Evolutionary conservation across 35 echinoderm and acorn worm species (phyloP).

Genomic region (Stichopus chloronotus): DNA sequence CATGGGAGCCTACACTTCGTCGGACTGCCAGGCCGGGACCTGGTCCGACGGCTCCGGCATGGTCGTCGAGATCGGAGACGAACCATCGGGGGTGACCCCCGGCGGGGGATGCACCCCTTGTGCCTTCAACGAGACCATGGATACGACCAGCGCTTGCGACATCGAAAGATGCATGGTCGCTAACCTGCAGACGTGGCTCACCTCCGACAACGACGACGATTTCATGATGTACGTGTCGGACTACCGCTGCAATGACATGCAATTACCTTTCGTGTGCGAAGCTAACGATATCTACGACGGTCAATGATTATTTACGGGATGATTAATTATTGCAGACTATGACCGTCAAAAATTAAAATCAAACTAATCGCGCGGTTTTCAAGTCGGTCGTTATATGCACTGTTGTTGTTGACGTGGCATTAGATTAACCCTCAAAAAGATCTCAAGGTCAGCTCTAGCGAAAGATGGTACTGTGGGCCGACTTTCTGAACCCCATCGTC

Average conservation of each 20-base stretch:
- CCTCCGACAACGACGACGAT: background rate
- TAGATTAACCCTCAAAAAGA: background rate
- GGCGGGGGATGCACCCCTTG: background rate
- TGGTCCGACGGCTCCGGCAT: background rate
- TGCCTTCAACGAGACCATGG: background rate
- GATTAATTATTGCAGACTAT: background rate
- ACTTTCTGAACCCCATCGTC: background rate
- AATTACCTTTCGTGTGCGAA: constrained; percentile 30
- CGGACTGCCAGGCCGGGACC: background rate
- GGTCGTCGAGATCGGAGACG: background rate
- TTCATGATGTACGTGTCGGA: constrained; percentile 3
- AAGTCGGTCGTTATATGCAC: background rate
- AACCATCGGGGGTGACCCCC: background rate
- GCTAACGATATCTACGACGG: background rate
- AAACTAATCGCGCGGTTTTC: background rate
- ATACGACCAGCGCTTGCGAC: background rate
- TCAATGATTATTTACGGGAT: background rate
- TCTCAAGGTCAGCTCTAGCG: no score
- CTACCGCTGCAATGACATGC: background rate
- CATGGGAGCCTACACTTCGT: constrained; percentile 17
- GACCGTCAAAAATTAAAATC: background rate
- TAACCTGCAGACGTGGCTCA: background rate
- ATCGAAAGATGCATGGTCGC: constrained; percentile 28
- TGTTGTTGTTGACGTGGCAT: background rate
- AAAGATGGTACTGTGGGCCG: background rate